These are phyloP conservation scores for Morpho achilles DNA, from an alignment of 2,888 invertebrate species.

Conservation along the genomic window DNA sequence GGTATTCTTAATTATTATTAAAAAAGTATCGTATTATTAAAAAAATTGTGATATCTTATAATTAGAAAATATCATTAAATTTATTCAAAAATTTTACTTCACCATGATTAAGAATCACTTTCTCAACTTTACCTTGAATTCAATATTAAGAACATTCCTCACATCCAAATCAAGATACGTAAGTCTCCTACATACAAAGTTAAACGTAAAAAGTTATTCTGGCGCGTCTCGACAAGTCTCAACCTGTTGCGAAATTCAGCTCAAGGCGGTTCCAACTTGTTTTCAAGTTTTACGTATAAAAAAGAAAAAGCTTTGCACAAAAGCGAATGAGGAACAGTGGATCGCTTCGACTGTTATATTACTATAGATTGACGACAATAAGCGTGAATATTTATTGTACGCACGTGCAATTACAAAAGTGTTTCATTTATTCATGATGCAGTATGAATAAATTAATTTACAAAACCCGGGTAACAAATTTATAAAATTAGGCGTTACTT, in stretches of 20 bases:
- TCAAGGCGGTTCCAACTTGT: constrained; percentile 49
- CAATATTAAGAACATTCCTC: not conserved
- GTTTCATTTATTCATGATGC: constrained; percentile 17
- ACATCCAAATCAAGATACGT: not conserved
- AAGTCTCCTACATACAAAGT: constrained; percentile 4
- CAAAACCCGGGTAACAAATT: not conserved
- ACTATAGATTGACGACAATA: constrained; percentile 24
- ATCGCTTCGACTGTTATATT: constrained; percentile 22
- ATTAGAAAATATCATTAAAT: too few relatives aligned
- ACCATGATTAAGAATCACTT: too few relatives aligned
- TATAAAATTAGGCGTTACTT: too few relatives aligned
- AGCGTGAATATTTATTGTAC: constrained; percentile 17
- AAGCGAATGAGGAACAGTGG: constrained; percentile 15
- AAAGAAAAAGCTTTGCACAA: constrained; percentile 31
- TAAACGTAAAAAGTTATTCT: constrained; percentile 22
- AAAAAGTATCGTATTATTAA: too few relatives aligned
- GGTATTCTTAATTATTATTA: too few relatives aligned
- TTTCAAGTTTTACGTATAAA: constrained; percentile 26
- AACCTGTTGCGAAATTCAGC: constrained; percentile 51
- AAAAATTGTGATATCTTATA: too few relatives aligned
- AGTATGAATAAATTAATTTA: constrained; percentile 8
- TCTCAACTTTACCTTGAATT: too few relatives aligned
- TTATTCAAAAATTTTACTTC: too few relatives aligned
- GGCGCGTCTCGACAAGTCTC: constrained; percentile 43
- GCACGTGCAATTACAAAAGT: constrained; percentile 30